These are phyloP conservation scores for Glyphotaelius pellucidus DNA, from an alignment of 2,888 invertebrate genomes.

Conservation along the genomic window DNA sequence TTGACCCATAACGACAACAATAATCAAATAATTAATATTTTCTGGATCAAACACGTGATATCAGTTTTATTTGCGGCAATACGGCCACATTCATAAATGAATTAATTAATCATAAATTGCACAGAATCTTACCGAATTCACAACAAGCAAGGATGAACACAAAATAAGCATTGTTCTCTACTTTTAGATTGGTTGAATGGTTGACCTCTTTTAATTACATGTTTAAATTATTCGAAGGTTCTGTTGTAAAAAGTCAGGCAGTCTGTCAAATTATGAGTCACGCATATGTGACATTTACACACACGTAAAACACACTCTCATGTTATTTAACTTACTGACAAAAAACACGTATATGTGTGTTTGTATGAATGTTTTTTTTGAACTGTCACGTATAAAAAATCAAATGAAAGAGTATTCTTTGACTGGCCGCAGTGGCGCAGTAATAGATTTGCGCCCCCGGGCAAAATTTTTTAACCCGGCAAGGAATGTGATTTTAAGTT, in stretches of 20 bases:
- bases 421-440: background rate
- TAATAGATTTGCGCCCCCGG: background rate
- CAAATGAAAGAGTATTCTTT: background rate
- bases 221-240: conserved; percentile 1
- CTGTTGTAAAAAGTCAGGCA: background rate
- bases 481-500: too few species aligned
- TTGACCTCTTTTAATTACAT: too few species aligned
- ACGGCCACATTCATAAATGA: background rate
- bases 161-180: background rate
- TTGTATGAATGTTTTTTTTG: background rate
- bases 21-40: background rate
- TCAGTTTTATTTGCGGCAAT: background rate
- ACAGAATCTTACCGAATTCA: background rate
- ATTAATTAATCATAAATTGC: background rate
- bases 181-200: background rate
- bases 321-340: background rate
- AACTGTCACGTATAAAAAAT: background rate
- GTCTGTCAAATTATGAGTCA: background rate
- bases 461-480: too few species aligned
- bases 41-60: background rate
- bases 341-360: background rate
- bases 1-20: background rate
- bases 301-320: background rate
- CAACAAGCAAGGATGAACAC: background rate
- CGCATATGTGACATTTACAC: background rate